phyloP scores from a whole-genome alignment of 2,113 vertebrate genomes.

The Microcebus lehilahytsara region DNA sequence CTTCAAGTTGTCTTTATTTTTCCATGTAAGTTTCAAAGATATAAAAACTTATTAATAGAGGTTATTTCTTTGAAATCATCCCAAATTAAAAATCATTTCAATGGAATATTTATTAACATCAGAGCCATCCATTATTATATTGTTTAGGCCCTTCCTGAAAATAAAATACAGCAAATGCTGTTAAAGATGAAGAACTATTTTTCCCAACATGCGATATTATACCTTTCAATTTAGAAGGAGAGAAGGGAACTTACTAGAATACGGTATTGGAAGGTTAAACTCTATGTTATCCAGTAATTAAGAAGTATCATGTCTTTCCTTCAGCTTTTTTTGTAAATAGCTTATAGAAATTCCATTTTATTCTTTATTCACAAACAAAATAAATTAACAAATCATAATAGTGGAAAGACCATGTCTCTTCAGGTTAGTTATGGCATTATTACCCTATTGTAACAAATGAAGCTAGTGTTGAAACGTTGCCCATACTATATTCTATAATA shows the following conservation, averaged over 20 bases:
- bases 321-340: background rate
- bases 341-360: slow-evolving; percentile 1
- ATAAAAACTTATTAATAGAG: background rate
- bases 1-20: background rate
- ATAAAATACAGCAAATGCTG: slow-evolving; percentile 16
- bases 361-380: slow-evolving; percentile 41
- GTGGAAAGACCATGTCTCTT: slow-evolving; percentile 18
- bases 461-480: background rate
- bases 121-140: background rate
- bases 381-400: slow-evolving; percentile 20
- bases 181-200: slow-evolving; percentile 15
- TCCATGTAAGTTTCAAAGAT: background rate
- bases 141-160: slow-evolving; percentile 7
- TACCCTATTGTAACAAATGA: background rate
- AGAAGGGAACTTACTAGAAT: background rate
- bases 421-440: background rate
- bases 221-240: background rate
- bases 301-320: background rate
- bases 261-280: slow-evolving; percentile 11
- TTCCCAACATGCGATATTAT: background rate
- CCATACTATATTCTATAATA: background rate
- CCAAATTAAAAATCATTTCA: slow-evolving; percentile 44
- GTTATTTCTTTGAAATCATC: slow-evolving; percentile 10
- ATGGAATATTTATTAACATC: slow-evolving; percentile 31
- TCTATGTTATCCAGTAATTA: slow-evolving; percentile 9